phyloP scores from a whole-genome alignment of 2,797 vertebrate species.

The Champsocephalus gunnari region DNA sequence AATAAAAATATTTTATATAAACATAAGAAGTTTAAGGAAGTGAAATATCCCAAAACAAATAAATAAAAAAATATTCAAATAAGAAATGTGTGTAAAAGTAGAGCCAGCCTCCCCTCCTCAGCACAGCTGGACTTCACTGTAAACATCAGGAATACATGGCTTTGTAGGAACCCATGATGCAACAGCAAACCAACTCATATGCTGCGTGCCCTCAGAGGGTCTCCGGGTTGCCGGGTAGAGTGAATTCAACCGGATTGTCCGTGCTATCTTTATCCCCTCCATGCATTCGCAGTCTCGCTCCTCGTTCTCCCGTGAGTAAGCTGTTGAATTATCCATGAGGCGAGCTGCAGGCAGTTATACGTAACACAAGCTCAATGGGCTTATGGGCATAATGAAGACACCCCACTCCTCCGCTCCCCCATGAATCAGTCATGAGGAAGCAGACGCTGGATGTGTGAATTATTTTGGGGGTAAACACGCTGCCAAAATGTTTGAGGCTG shows the following conservation, averaged over 20 bases:
- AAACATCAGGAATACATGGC: not conserved
- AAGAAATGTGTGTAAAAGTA: not conserved
- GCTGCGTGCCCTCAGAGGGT: constrained; percentile 6
- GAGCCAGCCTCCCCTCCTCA: constrained; percentile 8
- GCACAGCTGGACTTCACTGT: constrained; percentile 1
- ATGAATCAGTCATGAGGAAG: constrained; percentile 47
- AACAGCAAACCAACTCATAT: not conserved
- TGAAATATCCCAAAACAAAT: too few relatives aligned
- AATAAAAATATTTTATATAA: too few relatives aligned
- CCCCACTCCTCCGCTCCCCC: constrained; percentile 6
- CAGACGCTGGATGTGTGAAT: not conserved
- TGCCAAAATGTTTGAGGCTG: not conserved
- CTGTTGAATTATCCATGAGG: constrained; percentile 72
- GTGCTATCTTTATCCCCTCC: constrained; percentile 69
- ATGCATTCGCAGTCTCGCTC: constrained; percentile 32
- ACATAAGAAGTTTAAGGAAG: too few relatives aligned
- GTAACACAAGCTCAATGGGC: constrained; percentile 35
- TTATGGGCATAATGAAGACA: constrained; percentile 42
- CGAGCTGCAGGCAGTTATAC: constrained; percentile 35
- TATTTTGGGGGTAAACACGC: constrained; percentile 31
- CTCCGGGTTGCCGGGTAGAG: constrained; percentile 70
- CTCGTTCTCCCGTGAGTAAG: constrained; percentile 46
- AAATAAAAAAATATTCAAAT: too few relatives aligned
- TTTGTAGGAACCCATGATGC: constrained; percentile 9
- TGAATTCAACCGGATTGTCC: constrained; percentile 22